Conservation (phyloP, 2,797 vertebrate species). For the Buphagus erythrorhynchus region DNA sequence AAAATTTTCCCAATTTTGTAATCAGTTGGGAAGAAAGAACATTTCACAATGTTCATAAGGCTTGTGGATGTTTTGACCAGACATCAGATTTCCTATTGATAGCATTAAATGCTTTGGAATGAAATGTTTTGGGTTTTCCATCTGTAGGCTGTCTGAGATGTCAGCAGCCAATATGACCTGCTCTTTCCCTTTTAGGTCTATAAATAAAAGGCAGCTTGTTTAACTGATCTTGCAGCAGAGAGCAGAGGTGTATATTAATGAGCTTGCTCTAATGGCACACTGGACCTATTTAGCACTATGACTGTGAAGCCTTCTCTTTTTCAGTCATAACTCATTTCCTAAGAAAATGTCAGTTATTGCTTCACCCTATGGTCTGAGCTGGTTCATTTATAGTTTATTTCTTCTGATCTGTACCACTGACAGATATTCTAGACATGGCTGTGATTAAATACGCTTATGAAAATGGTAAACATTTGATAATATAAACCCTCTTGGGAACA, state of each 20-base stretch:
- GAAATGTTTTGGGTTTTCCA: constrained; percentile 75
- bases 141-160: constrained; percentile 79
- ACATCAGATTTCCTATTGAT: constrained; percentile 70
- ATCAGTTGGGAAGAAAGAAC: constrained; percentile 51
- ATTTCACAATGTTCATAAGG: constrained; percentile 51
- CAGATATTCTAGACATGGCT: constrained; percentile 76
- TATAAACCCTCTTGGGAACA: constrained; percentile 29
- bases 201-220: constrained; percentile 85
- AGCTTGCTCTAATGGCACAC: constrained; percentile 82
- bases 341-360: constrained; percentile 80
- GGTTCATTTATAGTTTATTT: constrained; percentile 79
- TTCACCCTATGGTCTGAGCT: constrained; percentile 65
- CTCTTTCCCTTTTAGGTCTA: constrained; percentile 67
- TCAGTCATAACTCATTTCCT: constrained; percentile 89
- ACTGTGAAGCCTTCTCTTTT: constrained; percentile 78
- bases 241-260: constrained; percentile 82
- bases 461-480: constrained; percentile 61
- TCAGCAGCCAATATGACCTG: constrained; percentile 76
- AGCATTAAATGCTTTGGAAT: constrained; percentile 67
- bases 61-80: constrained; percentile 67
- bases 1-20: constrained; percentile 49
- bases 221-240: constrained; percentile 70
- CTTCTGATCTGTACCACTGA: constrained; percentile 80
- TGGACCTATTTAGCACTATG: constrained; percentile 80
- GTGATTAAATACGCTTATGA: constrained; percentile 57